Base-by-base conservation (phyloP, 2,113 vertebrate species). In the Cyanistes caeruleus region DNA sequence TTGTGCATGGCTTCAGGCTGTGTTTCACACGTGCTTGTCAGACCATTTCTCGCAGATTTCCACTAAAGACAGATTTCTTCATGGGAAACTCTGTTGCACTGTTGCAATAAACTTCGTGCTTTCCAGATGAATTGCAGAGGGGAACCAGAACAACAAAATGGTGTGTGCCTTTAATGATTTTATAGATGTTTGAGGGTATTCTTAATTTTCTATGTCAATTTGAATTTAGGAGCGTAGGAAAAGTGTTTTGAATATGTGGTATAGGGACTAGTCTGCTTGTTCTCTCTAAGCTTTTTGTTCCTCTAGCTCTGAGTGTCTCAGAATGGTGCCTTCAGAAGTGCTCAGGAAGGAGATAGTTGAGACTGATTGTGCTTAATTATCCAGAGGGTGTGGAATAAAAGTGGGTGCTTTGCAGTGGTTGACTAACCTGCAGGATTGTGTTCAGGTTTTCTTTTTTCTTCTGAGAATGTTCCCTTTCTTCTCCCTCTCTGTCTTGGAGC, bases 401-500 rank as follows among this genome's bases (percentile, higher is more conserved):
- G 7, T 30, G 30, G 5, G 7, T 51, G 30, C 25, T 88, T 92
- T 46, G 8, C 24, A 15, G 13, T 88, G 10, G 4, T 74, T 59
- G 31, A 69, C 74, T 62, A 84, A 69, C 25, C 33, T 73, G 11
- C n/a, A 80, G n/a, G 10, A 33, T 51, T 2, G 3, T 28, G 23
- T 56, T 78, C 1, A 10, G 39, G 46, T 37, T 44, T 73, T 35
- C 13, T 60, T 69, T 87, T 83, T 33, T 2, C 23, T 39, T 56
- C 59, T 69, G 31, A 69, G 21, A 30, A 27, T 10, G 11, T 39
- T 65, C 9, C 10, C 8, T 81, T 87, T 89, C 49, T 64, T 44
- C 14, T 73, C 28, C 10, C 5, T 2, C 8, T 43, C 41, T 53
- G 5, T 59, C 23, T 73, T 5, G 0, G 1, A 4, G 3, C 9